phyloP scores from a whole-genome alignment of 2,888 invertebrate genomes.

The Panopea generosa region DNA sequence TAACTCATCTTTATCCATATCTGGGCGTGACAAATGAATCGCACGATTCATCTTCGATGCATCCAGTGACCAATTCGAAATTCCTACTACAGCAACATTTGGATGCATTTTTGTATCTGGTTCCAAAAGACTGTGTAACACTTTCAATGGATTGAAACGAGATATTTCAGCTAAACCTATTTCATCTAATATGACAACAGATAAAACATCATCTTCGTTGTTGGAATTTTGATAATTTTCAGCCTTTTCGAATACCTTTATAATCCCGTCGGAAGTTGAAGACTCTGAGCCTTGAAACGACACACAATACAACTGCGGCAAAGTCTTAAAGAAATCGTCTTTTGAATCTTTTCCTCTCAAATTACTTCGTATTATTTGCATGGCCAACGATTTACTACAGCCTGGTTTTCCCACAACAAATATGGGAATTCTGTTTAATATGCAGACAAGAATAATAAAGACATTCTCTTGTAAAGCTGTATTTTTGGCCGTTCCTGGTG shows the following conservation, averaged over 20 bases:
- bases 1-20: constrained; percentile 70
- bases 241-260: constrained; percentile 74
- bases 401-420: constrained; percentile 76
- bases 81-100: constrained; percentile 74
- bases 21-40: constrained; percentile 73
- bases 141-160: constrained; percentile 75
- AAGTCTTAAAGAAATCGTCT: constrained; percentile 62
- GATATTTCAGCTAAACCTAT: constrained; percentile 77
- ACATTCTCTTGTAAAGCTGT: constrained; percentile 73
- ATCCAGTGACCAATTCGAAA: constrained; percentile 77
- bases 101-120: constrained; percentile 61
- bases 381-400: constrained; percentile 73
- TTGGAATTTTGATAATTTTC: constrained; percentile 65
- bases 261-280: constrained; percentile 75
- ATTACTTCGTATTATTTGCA: constrained; percentile 71
- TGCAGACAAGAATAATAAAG: constrained; percentile 71
- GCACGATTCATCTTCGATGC: constrained; percentile 80
- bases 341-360: constrained; percentile 71
- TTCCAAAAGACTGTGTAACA: constrained; percentile 73
- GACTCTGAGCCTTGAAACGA: constrained; percentile 76
- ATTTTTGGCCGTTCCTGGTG: constrained; percentile 69
- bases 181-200: constrained; percentile 77
- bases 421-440: constrained; percentile 70
- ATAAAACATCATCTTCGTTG: constrained; percentile 59
- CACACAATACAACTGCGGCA: constrained; percentile 70